Evolutionary conservation across 2,113 vertebrate species (phyloP), one percentile per base, ranked within the genome.

Genomic region (Cyphomyrus plagiostoma): DNA sequence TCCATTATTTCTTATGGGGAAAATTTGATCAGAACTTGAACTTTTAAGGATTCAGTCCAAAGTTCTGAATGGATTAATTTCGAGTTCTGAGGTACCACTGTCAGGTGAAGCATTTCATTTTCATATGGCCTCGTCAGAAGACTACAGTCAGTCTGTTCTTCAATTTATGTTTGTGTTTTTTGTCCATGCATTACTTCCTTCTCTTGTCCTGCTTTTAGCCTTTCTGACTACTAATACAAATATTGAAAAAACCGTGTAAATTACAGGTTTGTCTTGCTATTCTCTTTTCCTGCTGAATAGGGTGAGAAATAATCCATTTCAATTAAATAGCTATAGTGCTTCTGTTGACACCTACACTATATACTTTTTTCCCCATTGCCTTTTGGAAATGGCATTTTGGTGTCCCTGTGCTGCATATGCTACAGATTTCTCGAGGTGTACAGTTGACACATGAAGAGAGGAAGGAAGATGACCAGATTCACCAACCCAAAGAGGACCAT

Each of bases 401-500:
- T 90, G 0, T 90, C 2, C 88, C 21, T 82, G n/a, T 48, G 62
- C 2, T 42, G 89, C 91, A 89, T 90, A 90, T 93, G 90, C 50
- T 58, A 95, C 95, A 93, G 93, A 92, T 91, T 17, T 91, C 93
- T 0, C 90, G 58, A 88, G 89, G 89, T 0, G 94, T 94, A 3
- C 92, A 92, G 19, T 70, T 92, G 5, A 66, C 92, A 46, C 94
- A 90, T 45, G 80, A 87, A 0, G 94, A 95, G 52, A 93, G 91
- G 1, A 23, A 85, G 3, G 95, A 95, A 2, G 93, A 95, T 7
- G 90, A 93, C 83, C 95, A 92, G 1, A 82, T 88, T 45, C 74
- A 91, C 23, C 90, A 92, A 42, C 88, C 90, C 62, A 91, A 91
- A 0, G 96, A 96, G 48, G 95, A 96, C 89, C 95, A 95, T 89